Percentiles rank a stretch among this genome's conserved stretches.
These are phyloP conservation scores for Drosophila takahashii DNA, from an alignment of 1,140 invertebrate species.

Conservation along the genomic window DNA sequence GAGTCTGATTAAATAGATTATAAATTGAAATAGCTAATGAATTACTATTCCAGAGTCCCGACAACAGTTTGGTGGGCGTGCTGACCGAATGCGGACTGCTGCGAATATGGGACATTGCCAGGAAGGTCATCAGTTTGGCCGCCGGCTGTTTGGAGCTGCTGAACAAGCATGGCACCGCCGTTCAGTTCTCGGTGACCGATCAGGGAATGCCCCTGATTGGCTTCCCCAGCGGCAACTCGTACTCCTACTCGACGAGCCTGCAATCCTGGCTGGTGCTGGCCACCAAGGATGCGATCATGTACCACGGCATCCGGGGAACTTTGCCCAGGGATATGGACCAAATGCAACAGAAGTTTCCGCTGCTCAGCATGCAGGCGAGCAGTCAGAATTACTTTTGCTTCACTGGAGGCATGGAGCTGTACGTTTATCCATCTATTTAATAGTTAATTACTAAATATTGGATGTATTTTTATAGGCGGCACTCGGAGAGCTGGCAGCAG, in stretches of 20 bases:
- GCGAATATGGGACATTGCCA: slow-evolving; percentile 74
- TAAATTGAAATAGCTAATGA: too few relatives aligned
- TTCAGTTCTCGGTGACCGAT: slow-evolving; percentile 78
- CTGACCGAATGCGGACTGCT: slow-evolving; percentile 75
- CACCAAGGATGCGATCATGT: slow-evolving; percentile 79
- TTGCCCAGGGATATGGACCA: slow-evolving; percentile 74
- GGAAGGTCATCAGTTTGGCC: slow-evolving; percentile 41
- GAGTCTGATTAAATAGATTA: too few relatives aligned
- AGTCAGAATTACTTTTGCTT: slow-evolving; percentile 66
- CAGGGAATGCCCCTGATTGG: slow-evolving; percentile 75
- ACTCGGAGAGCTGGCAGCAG: slow-evolving; percentile 76
- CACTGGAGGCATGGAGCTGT: slow-evolving; percentile 70
- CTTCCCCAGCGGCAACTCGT: slow-evolving; percentile 74
- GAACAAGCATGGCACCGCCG: slow-evolving; percentile 54
- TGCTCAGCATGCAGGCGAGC: slow-evolving; percentile 74
- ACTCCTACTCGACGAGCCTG: slow-evolving; percentile 69
- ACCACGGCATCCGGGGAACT: slow-evolving; percentile 70
- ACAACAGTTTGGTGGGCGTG: slow-evolving; percentile 71
- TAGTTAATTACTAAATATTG: too few relatives aligned
- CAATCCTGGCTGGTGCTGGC: slow-evolving; percentile 80
- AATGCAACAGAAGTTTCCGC: slow-evolving; percentile 63
- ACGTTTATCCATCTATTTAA: slow-evolving; percentile 43
- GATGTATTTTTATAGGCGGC: slow-evolving; percentile 9
- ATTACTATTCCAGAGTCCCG: slow-evolving; percentile 66
- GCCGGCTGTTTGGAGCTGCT: slow-evolving; percentile 70